phyloP scores from a whole-genome alignment of 2,797 vertebrate genomes.

The Hydrolagus colliei region DNA sequence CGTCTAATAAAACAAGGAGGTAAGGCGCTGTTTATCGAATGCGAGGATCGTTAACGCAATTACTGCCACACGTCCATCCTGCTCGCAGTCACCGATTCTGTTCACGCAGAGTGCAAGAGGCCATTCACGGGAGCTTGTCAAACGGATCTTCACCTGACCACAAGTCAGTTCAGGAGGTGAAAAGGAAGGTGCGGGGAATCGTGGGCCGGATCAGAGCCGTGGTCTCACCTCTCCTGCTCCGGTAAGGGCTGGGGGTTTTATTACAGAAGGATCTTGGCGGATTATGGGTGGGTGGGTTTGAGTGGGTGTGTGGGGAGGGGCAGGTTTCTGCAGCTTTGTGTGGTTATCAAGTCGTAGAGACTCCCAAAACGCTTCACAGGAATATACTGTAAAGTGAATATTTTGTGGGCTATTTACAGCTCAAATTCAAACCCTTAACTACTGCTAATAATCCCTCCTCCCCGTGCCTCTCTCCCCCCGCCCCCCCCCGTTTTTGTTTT shows the following conservation, averaged over 20 bases:
- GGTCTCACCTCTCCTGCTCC: constrained; percentile 56
- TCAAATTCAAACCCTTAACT: not conserved
- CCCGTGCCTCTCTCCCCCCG: constrained; percentile 29
- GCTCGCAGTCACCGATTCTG: not conserved
- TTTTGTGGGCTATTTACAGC: not conserved
- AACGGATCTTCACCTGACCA: not conserved
- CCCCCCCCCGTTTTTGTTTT: constrained; percentile 31
- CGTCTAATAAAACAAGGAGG: constrained; percentile 33
- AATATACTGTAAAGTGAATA: no score
- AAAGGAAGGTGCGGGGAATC: constrained; percentile 49
- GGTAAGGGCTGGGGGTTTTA: constrained; percentile 47
- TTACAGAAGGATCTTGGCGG: not conserved
- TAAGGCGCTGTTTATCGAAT: not conserved
- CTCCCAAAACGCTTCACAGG: no score
- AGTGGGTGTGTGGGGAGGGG: no score
- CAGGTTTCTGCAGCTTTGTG: not conserved
- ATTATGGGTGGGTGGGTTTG: not conserved
- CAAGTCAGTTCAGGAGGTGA: constrained; percentile 8
- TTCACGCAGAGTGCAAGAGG: constrained; percentile 44
- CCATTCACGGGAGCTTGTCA: rapidly evolving
- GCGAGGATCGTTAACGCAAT: not conserved
- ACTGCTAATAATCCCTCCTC: constrained; percentile 34
- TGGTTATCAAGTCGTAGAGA: not conserved
- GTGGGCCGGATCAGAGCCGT: constrained; percentile 62
- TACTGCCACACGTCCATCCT: no score